These are phyloP conservation scores for Listronotus bonariensis DNA, from an alignment of 1,140 invertebrate species.

Conservation along the genomic window DNA sequence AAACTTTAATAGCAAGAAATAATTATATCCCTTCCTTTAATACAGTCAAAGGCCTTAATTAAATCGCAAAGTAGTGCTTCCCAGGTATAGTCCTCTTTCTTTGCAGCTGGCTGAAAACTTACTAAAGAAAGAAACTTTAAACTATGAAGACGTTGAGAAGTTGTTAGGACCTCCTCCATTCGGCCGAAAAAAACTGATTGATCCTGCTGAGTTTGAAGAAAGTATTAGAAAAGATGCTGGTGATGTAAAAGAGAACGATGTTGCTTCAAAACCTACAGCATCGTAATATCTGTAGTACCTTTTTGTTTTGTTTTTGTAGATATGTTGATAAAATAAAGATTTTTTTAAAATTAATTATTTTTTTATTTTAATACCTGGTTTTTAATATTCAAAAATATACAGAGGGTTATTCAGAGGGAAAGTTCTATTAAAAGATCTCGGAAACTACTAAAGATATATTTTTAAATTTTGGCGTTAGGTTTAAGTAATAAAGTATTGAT, in stretches of 20 bases:
- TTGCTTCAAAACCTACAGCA: slow-evolving; percentile 1
- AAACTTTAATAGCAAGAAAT: no score
- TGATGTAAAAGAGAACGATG: slow-evolving; percentile 20
- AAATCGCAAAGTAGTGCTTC: no score
- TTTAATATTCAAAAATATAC: no score
- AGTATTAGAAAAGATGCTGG: slow-evolving; percentile 57
- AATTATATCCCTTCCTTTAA: no score
- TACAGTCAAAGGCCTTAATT: no score
- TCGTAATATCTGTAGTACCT: neutral
- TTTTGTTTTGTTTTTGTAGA: neutral
- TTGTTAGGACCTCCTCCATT: slow-evolving; percentile 89
- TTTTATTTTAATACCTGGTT: no score
- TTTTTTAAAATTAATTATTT: neutral
- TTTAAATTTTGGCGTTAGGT: no score
- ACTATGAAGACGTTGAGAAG: slow-evolving; percentile 85
- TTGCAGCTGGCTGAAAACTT: slow-evolving; percentile 83
- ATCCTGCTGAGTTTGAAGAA: slow-evolving; percentile 78
- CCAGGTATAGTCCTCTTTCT: neutral
- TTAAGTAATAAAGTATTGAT: no score
- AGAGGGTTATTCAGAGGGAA: no score
- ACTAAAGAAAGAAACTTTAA: slow-evolving; percentile 87
- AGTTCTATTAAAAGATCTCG: no score
- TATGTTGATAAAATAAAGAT: neutral
- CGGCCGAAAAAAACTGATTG: slow-evolving; percentile 76
- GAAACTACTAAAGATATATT: no score